phyloP scores from a whole-genome alignment of 2,797 vertebrate genomes.

The Typhlichthys subterraneus region DNA sequence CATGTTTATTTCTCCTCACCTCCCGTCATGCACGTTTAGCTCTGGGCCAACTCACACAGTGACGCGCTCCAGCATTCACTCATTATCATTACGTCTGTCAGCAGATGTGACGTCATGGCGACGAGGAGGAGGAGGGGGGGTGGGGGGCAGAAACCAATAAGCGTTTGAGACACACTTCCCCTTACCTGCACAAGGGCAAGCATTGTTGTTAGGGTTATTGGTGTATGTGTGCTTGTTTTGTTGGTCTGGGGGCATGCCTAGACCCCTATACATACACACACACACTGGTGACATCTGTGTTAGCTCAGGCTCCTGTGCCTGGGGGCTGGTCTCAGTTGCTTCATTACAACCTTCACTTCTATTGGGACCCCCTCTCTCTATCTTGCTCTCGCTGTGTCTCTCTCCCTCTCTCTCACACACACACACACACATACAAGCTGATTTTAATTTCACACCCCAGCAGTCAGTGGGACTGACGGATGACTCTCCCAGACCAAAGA shows the following conservation, averaged over 20 bases:
- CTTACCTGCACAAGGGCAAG: not conserved
- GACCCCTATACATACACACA: too few species aligned
- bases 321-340: slow-evolving; percentile 66
- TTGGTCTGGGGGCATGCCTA: too few species aligned
- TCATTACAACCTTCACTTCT: slow-evolving; percentile 62
- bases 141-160: not conserved
- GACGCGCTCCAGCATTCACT: slow-evolving; percentile 12
- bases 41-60: slow-evolving; percentile 19
- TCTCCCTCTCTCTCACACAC: not conserved
- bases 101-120: slow-evolving; percentile 31
- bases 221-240: slow-evolving; percentile 4
- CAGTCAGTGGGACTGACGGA: slow-evolving; percentile 82
- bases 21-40: slow-evolving; percentile 25
- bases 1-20: not conserved
- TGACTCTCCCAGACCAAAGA: slow-evolving; percentile 75
- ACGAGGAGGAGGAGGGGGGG: not conserved
- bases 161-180: not conserved
- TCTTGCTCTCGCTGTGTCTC: slow-evolving; percentile 21
- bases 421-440: slow-evolving; percentile 37
- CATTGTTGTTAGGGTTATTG: not conserved
- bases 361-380: slow-evolving; percentile 39
- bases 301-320: slow-evolving; percentile 73
- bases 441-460: slow-evolving; percentile 91
- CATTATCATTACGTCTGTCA: not conserved
- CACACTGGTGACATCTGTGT: slow-evolving; percentile 69